A percentile compares a stretch with the other conserved stretches of the same genome.
These are phyloP conservation scores for Cataglyphis hispanica DNA, from an alignment of 1,140 invertebrate species.

Conservation along the genomic window DNA sequence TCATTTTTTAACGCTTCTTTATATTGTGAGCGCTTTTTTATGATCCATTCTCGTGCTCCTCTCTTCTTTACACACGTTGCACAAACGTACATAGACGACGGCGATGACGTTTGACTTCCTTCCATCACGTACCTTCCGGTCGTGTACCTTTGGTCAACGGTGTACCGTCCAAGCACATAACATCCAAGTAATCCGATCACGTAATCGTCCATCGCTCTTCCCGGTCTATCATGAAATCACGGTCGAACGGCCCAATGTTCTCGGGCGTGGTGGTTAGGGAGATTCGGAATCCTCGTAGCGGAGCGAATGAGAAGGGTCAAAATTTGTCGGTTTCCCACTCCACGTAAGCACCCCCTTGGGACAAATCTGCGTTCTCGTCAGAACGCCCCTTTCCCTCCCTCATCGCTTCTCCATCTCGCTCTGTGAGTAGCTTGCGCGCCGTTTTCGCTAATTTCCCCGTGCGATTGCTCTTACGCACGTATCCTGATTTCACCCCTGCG, in stretches of 20 bases:
- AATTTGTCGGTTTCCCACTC: slow-evolving; percentile 76
- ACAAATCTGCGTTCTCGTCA: slow-evolving; percentile 81
- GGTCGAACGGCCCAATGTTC: slow-evolving; percentile 33
- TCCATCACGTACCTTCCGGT: slow-evolving; percentile 44
- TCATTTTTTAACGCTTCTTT: not conserved
- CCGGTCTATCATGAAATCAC: slow-evolving; percentile 57
- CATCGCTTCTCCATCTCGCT: not conserved
- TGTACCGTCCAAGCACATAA: slow-evolving; percentile 8
- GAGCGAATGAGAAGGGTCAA: slow-evolving; percentile 55
- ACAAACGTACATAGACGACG: not conserved
- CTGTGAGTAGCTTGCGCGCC: slow-evolving; percentile 36
- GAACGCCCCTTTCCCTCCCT: slow-evolving; percentile 52
- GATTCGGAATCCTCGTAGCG: slow-evolving; percentile 51
- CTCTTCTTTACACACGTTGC: slow-evolving; percentile 13
- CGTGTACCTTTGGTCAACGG: slow-evolving; percentile 32
- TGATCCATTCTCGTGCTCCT: not conserved
- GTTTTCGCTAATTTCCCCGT: slow-evolving; percentile 81
- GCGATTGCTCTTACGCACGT: slow-evolving; percentile 66
- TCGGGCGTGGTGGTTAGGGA: slow-evolving; percentile 39
- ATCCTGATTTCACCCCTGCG: slow-evolving; percentile 77
- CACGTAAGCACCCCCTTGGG: slow-evolving; percentile 80
- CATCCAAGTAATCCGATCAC: slow-evolving; percentile 50
- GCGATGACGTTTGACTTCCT: slow-evolving; percentile 37
- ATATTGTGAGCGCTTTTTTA: not conserved
- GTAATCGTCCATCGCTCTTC: slow-evolving; percentile 52